Base-by-base conservation (phyloP, 2,797 vertebrate genomes). In the Crenuchus spilurus region DNA sequence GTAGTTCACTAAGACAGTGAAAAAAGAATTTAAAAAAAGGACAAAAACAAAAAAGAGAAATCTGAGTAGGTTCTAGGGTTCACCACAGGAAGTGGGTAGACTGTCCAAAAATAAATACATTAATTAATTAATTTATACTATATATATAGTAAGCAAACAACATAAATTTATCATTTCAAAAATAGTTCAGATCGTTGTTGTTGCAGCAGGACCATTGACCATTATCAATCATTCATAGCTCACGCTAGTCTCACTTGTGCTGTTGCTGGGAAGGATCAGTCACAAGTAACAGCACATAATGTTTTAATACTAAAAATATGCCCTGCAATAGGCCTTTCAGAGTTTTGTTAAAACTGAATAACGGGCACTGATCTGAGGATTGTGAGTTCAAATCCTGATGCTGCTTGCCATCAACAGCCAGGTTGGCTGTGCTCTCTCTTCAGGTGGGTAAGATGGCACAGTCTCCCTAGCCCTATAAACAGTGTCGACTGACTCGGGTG, bases 241-340 rank as follows among this genome's bases (percentile, higher is more conserved):
- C n/a, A n/a, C n/a, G n/a, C n/a, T 8, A 14, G 10, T 3, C 35
- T 28, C 39, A 6, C 28, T 69, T 39, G 6, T 4, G 18, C 26
- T 61, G 70, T 74, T 76, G 76, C 82, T 24, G 78, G 90, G 85
- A 88, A 92, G n/a, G 37, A 77, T 28, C 55, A 58, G 48, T 13
- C 46, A 22, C 6, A 1, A 24, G 16, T 2, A 6, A 16, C 22
- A 2, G 1, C n/a, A n/a, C n/a, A n/a, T n/a, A n/a, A n/a, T n/a
- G n/a, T n/a, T n/a, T n/a, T n/a, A n/a, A n/a, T 24, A 7, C 20
- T 24, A 37, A 37, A 37, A 37, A 37, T 37, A 10, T 37, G 35
- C n/a, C n/a, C n/a, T n/a, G n/a, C n/a, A n/a, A n/a, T n/a, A n/a
- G n/a, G n/a, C n/a, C n/a, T n/a, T n/a, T n/a, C n/a, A n/a, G n/a